Percentiles rank a stretch among this genome's conserved stretches.
Conservation (phyloP, 2,113 vertebrate species). For the Hippoglossus stenolepis region DNA sequence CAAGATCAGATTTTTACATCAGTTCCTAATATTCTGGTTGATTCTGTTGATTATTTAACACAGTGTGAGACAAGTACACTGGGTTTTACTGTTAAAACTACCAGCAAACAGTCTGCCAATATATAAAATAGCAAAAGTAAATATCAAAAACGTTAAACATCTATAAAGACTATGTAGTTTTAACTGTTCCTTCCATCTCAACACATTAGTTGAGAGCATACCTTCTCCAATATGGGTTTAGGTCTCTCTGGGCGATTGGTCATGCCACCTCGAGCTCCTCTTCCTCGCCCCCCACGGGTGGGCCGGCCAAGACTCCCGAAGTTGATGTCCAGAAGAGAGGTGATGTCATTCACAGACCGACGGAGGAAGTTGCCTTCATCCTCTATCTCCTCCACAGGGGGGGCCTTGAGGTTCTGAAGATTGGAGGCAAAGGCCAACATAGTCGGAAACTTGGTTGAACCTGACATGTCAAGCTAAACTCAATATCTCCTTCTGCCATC, state of each 20-base stretch:
- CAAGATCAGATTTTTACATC: too few relatives aligned
- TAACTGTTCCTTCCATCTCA: too few relatives aligned
- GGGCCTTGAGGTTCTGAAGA: conserved; percentile 53
- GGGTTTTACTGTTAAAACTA: neutral
- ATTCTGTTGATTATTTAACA: too few relatives aligned
- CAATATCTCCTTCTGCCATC: neutral
- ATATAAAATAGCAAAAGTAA: too few relatives aligned
- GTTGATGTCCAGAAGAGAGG: conserved; percentile 92
- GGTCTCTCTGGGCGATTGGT: conserved; percentile 69
- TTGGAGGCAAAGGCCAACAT: neutral
- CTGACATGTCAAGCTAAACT: neutral
- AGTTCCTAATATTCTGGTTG: too few relatives aligned
- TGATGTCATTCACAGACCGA: conserved; percentile 93
- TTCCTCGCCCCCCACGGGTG: conserved; percentile 82
- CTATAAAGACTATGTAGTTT: too few relatives aligned
- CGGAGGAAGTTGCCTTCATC: conserved; percentile 84
- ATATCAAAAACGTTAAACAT: too few relatives aligned
- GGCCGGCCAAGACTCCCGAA: conserved; percentile 90
- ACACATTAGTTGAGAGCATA: conserved; percentile 20
- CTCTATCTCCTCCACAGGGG: conserved; percentile 55
- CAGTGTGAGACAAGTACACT: too few relatives aligned
- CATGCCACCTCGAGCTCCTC: conserved; percentile 84
- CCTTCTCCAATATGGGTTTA: conserved; percentile 64
- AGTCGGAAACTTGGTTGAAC: neutral
- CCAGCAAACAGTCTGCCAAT: neutral